Base-by-base conservation (phyloP, 2,113 vertebrate genomes). In the Mastomys natalensis region DNA sequence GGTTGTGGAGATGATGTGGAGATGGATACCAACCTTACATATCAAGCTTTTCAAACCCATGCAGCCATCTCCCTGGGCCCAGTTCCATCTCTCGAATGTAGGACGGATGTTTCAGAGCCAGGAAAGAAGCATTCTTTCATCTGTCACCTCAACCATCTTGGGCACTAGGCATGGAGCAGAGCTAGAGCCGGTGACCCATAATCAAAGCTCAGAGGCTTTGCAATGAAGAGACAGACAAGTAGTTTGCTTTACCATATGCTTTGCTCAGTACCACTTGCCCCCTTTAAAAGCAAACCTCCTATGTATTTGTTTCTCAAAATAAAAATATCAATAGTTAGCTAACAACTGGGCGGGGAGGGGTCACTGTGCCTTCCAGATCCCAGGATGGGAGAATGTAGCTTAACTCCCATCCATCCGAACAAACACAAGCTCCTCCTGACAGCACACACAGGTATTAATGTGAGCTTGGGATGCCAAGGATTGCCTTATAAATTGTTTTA, bases 131-230 rank as follows among this genome's bases (percentile, higher is more conserved):
- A 3, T 58, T 3, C 78, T 26, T 55, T 15, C 62, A 10, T 34
- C 22, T 13, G 37, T 0, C 48, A 45, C 58, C 68, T 70, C 17
- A n/a, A 15, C 0, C 1, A 58, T 5, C 15, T 26, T 11, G 31
- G 72, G 31, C 8, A 31, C 17, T 9, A 11, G 43, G 4, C 6
- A 0, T 55, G 80, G 90, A 53, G n/a, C 34, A 26, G 11, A 72
- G 55, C 64, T 58, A 29, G 13, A 15, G 55, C 66, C 21, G 1
- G 2, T n/a, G 45, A 40, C 1, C 40, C 60, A 10, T 17, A 21
- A 21, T 4, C 37, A 3, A 29, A 19, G 1, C 4, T 2, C 43
- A 66, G 37, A 55, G 76, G 26, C 4, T 1, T 1, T 1, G 1
- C 0, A 1, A 0, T 1, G 12, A 43, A 13, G 84, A 58, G 60